phyloP scores from a whole-genome alignment of 1,140 invertebrate species.

The Diachasma alloeum region DNA sequence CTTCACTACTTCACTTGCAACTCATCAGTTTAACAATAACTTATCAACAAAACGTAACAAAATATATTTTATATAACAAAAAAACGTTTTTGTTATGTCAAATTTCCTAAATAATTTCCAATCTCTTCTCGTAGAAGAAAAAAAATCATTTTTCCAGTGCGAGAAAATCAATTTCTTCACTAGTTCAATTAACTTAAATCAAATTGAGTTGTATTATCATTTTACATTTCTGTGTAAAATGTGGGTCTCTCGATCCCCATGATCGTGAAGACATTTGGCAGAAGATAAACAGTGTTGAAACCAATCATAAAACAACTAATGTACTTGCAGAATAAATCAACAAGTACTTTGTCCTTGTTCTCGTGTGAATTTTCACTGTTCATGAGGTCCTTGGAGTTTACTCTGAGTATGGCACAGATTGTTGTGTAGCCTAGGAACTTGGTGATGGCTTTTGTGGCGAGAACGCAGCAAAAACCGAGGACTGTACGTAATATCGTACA shows the following conservation, averaged over 20 bases:
- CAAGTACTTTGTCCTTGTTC: slow-evolving; percentile 75
- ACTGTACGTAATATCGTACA: slow-evolving; percentile 73
- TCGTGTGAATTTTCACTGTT: slow-evolving; percentile 71
- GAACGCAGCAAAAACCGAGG: slow-evolving; percentile 77
- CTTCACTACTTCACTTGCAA: no score
- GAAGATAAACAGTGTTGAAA: slow-evolving; percentile 77
- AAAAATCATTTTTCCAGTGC: no score
- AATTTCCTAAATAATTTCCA: no score
- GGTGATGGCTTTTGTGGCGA: slow-evolving; percentile 73
- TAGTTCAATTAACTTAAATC: no score
- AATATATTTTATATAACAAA: neutral
- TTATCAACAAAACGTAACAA: neutral
- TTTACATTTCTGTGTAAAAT: slow-evolving; percentile 86
- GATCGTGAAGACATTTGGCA: slow-evolving; percentile 80
- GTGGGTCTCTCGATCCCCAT: slow-evolving; percentile 81
- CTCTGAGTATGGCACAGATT: slow-evolving; percentile 73
- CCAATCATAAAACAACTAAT: slow-evolving; percentile 80
- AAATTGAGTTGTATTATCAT: neutral
- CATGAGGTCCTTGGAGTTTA: slow-evolving; percentile 71
- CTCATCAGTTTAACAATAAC: neutral
- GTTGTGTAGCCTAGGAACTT: slow-evolving; percentile 76
- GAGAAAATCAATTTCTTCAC: no score
- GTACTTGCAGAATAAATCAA: slow-evolving; percentile 85
- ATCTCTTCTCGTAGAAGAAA: no score
- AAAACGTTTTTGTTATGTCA: no score